Conservation (phyloP, 2,888 invertebrate species). For the Folsomia candida region DNA sequence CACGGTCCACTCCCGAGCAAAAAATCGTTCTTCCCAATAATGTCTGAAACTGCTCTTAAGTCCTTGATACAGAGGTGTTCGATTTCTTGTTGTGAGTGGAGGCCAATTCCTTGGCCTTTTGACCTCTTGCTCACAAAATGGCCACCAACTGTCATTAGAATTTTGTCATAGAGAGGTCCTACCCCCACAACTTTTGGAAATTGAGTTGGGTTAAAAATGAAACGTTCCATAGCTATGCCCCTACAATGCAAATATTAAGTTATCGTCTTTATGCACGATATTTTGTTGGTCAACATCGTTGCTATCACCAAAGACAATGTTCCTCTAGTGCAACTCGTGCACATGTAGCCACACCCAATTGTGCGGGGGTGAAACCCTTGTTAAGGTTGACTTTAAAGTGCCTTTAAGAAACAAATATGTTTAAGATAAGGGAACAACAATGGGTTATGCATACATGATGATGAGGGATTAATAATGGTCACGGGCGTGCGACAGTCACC, state of each 20-base stretch:
- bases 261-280: neutral
- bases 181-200: slow-evolving; percentile 28
- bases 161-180: slow-evolving; percentile 16
- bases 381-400: slow-evolving; percentile 24
- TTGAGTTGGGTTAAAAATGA: slow-evolving; percentile 25
- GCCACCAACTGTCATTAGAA: slow-evolving; percentile 12
- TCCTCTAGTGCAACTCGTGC: slow-evolving; percentile 32
- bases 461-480: neutral
- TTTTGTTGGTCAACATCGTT: neutral
- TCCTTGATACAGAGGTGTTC: slow-evolving; percentile 33
- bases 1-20: slow-evolving; percentile 44
- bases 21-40: slow-evolving; percentile 42
- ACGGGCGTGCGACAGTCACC: neutral
- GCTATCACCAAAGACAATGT: slow-evolving; percentile 24
- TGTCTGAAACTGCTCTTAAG: slow-evolving; percentile 35
- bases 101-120: slow-evolving; percentile 43
- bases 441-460: too few species aligned
- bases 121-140: slow-evolving; percentile 15
- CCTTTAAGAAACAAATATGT: slow-evolving; percentile 4
- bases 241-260: slow-evolving; percentile 9
- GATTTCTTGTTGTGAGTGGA: slow-evolving; percentile 40
- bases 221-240: slow-evolving; percentile 36
- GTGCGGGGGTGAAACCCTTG: slow-evolving; percentile 12
- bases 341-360: slow-evolving; percentile 27
- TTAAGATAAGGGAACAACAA: too few species aligned